These are phyloP conservation scores for Drymodes brunneopygia DNA, from an alignment of 2,113 vertebrate genomes.

Conservation along the genomic window DNA sequence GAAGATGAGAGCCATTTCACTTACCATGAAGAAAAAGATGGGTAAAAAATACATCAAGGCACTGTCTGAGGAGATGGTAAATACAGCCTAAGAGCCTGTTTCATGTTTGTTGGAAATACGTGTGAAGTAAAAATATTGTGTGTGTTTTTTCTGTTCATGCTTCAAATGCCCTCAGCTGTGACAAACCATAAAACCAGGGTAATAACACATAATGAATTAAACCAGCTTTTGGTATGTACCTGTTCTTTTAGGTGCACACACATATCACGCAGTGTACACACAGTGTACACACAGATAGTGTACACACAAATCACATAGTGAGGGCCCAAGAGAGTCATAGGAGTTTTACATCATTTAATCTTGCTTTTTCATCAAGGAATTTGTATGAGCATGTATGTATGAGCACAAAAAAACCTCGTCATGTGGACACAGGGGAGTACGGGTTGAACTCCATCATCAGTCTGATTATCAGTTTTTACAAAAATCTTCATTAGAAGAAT, in stretches of 20 bases:
- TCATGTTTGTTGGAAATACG: neutral
- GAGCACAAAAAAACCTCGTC: neutral
- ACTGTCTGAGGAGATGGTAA: slow-evolving; percentile 79
- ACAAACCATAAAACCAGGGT: neutral
- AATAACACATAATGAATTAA: neutral
- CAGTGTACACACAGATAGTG: no score
- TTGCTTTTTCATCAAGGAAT: neutral
- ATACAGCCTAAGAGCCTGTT: neutral
- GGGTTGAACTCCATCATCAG: rapidly evolving
- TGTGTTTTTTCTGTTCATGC: neutral
- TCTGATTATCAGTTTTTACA: neutral
- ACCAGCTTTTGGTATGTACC: neutral
- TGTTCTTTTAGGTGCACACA: neutral
- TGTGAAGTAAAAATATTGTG: neutral
- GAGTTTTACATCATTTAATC: neutral
- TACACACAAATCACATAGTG: neutral
- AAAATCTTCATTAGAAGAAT: neutral
- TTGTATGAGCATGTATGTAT: neutral
- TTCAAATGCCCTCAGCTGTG: neutral
- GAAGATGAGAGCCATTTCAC: slow-evolving; percentile 81
- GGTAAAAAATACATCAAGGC: slow-evolving; percentile 78
- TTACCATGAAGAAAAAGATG: slow-evolving; percentile 87
- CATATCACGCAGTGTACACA: no score
- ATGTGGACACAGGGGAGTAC: neutral
- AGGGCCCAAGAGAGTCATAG: neutral